These are phyloP conservation scores for Nymphalis io DNA, from an alignment of 1,140 invertebrate species.

Conservation along the genomic window DNA sequence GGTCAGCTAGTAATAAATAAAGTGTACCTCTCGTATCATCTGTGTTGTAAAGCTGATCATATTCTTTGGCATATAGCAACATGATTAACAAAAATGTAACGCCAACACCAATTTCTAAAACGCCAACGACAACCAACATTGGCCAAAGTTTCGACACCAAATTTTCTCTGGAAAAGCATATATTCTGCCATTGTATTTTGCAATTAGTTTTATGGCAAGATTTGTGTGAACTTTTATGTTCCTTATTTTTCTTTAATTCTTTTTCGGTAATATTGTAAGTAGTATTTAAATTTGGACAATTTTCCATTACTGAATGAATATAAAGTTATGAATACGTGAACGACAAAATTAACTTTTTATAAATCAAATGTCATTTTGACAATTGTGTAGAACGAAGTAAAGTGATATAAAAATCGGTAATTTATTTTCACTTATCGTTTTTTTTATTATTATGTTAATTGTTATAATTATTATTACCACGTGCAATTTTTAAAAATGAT, in stretches of 20 bases:
- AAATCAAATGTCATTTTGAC: too few species aligned
- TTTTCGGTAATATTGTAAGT: neutral
- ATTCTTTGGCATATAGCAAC: neutral
- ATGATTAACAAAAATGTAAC: neutral
- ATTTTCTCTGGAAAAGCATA: neutral
- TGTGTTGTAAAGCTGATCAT: neutral
- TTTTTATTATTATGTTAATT: too few species aligned
- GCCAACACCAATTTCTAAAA: neutral
- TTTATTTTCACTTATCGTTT: too few species aligned
- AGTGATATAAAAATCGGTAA: too few species aligned
- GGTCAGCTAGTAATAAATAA: too few species aligned
- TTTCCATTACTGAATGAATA: neutral
- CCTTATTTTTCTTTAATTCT: neutral
- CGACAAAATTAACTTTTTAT: too few species aligned
- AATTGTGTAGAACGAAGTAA: too few species aligned
- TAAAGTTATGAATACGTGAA: too few species aligned
- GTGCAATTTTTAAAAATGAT: too few species aligned
- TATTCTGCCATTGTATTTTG: neutral
- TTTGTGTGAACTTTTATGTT: neutral
- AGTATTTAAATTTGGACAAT: neutral
- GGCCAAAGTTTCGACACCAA: constrained; percentile 5
- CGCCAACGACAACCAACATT: constrained; percentile 5
- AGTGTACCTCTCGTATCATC: neutral
- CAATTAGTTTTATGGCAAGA: neutral
- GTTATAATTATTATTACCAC: too few species aligned